These are phyloP conservation scores for Maniola hyperantus DNA, from an alignment of 2,888 invertebrate genomes.

Conservation along the genomic window DNA sequence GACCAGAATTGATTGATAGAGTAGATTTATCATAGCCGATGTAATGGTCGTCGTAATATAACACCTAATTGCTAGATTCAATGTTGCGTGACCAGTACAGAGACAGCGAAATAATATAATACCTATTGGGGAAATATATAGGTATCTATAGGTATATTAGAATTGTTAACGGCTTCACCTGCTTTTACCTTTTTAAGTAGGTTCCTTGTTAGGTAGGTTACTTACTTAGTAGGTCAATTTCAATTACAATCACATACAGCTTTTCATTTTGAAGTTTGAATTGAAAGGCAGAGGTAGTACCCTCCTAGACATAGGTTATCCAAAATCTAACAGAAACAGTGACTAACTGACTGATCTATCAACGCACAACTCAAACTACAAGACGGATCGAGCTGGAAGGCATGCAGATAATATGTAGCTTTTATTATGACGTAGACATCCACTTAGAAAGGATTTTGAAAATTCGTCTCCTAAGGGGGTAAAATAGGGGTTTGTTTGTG, in stretches of 20 bases:
- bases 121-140: neutral
- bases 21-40: constrained; percentile 55
- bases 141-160: neutral
- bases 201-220: neutral
- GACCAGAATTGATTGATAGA: constrained; percentile 50
- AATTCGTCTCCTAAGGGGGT: no score
- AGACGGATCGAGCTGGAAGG: no score
- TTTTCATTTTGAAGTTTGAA: no score
- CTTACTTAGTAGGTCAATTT: neutral
- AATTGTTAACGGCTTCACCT: neutral
- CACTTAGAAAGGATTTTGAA: no score
- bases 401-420: no score
- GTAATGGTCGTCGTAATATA: constrained; percentile 56
- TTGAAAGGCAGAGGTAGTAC: no score
- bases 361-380: no score
- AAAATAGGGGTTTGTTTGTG: no score
- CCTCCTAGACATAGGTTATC: no score
- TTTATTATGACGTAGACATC: no score
- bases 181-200: neutral
- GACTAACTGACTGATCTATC: no score
- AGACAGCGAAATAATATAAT: neutral
- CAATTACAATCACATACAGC: neutral
- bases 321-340: no score
- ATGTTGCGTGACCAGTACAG: constrained; percentile 60
- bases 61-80: constrained; percentile 50